These are phyloP conservation scores for Uloborus plumipes DNA, from an alignment of 2,888 invertebrate species.

Conservation along the genomic window DNA sequence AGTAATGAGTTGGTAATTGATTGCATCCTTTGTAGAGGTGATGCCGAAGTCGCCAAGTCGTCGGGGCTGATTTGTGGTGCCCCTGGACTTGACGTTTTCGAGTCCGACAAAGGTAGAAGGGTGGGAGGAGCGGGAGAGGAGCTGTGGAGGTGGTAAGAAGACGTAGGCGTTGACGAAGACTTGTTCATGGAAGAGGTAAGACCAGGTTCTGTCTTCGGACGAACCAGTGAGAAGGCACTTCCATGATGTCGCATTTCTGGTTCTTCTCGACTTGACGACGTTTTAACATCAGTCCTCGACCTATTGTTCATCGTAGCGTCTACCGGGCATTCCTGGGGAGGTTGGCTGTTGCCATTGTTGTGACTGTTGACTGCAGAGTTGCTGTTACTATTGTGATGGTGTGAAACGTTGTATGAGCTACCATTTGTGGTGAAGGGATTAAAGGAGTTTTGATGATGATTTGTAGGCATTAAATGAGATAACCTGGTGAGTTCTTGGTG, in stretches of 20 bases:
- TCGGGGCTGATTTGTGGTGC: slow-evolving; percentile 75
- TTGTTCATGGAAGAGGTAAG: slow-evolving; percentile 50
- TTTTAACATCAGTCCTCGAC: slow-evolving; percentile 51
- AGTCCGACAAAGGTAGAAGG: slow-evolving; percentile 44
- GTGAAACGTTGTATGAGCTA: slow-evolving; percentile 39
- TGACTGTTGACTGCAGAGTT: slow-evolving; percentile 13
- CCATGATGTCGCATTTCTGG: slow-evolving; percentile 70
- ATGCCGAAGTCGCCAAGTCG: slow-evolving; percentile 85
- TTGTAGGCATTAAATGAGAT: slow-evolving; percentile 72
- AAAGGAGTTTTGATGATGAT: slow-evolving; percentile 53
- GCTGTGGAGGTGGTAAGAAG: slow-evolving; percentile 38
- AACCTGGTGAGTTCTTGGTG: slow-evolving; percentile 93
- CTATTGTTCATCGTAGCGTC: slow-evolving; percentile 60
- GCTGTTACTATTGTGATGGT: slow-evolving; percentile 41
- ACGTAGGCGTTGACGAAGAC: slow-evolving; percentile 35
- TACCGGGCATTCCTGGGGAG: slow-evolving; percentile 57
- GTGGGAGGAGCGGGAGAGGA: slow-evolving; percentile 54
- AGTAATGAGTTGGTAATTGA: slow-evolving; percentile 97
- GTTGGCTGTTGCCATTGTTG: slow-evolving; percentile 27
- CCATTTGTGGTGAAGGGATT: slow-evolving; percentile 51
- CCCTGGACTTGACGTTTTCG: slow-evolving; percentile 44
- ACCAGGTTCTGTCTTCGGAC: slow-evolving; percentile 83
- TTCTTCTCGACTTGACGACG: slow-evolving; percentile 55
- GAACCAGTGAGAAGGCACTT: slow-evolving; percentile 84
- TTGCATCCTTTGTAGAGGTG: slow-evolving; percentile 96